Percentiles rank a stretch among this genome's conserved stretches.
Evolutionary conservation across 2,888 invertebrate genomes (phyloP).

Genomic region (Busseola fusca): DNA sequence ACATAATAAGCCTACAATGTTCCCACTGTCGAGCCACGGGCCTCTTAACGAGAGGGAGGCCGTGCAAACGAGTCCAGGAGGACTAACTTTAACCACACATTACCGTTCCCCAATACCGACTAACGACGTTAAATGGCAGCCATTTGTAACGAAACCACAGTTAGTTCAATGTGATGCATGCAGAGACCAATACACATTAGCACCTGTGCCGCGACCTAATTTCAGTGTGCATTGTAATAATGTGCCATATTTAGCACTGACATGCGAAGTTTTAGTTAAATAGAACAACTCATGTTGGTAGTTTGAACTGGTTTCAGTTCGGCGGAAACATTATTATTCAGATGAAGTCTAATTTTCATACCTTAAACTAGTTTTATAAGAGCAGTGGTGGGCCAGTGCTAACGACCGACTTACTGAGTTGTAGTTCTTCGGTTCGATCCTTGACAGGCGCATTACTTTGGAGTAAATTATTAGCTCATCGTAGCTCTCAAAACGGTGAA

Average conservation of each 20-base stretch:
- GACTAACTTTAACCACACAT: slow-evolving; percentile 5
- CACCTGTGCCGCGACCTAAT: slow-evolving; percentile 56
- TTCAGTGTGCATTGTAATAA: slow-evolving; percentile 44
- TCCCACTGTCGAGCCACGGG: neutral
- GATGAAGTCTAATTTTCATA: neutral
- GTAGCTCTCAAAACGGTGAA: neutral
- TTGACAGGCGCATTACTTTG: neutral
- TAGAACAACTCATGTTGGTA: slow-evolving; percentile 1
- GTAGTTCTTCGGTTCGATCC: neutral
- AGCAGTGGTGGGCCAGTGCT: neutral
- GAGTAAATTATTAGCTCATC: neutral
- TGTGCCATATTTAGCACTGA: slow-evolving; percentile 37
- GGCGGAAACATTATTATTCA: neutral
- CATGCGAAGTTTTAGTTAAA: slow-evolving; percentile 40
- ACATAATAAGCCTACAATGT: neutral
- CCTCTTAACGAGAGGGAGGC: neutral
- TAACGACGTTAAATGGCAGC: slow-evolving; percentile 34
- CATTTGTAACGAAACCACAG: slow-evolving; percentile 42
- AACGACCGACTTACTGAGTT: neutral
- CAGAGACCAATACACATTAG: slow-evolving; percentile 48
- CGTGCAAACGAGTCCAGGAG: slow-evolving; percentile 13
- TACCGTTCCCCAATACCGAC: slow-evolving; percentile 3
- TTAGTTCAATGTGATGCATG: slow-evolving; percentile 25
- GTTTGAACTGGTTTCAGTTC: slow-evolving; percentile 22
- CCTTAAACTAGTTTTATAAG: neutral